These are phyloP conservation scores for Dromaius novaehollandiae DNA, from an alignment of 2,113 vertebrate species.

Conservation along the genomic window DNA sequence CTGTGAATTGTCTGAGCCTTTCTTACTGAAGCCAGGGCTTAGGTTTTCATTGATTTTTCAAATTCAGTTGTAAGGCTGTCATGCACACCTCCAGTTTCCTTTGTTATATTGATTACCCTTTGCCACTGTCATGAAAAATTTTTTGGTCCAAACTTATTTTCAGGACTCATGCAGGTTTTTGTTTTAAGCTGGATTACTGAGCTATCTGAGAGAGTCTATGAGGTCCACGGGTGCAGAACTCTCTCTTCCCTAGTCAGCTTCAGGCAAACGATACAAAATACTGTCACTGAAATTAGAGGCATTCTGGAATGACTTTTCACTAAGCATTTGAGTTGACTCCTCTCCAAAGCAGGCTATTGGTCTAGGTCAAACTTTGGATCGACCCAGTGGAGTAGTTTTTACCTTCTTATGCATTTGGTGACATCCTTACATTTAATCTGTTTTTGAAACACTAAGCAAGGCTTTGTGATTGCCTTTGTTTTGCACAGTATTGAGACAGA, in stretches of 20 bases:
- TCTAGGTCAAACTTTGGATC: not conserved
- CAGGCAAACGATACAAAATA: not conserved
- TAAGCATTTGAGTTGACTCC: not conserved
- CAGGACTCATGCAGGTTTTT: not conserved
- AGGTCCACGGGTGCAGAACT: not conserved
- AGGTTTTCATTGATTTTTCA: not conserved
- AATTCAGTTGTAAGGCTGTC: not conserved
- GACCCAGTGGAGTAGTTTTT: not conserved
- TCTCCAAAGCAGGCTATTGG: not conserved
- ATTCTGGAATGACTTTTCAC: not conserved
- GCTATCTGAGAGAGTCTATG: not conserved
- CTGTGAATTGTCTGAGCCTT: not conserved
- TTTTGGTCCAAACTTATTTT: not conserved
- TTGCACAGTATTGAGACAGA: slow-evolving; percentile 46
- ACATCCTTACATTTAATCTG: not conserved
- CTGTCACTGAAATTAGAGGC: not conserved
- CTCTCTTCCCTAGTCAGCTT: not conserved
- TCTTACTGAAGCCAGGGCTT: not conserved
- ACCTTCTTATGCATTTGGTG: not conserved
- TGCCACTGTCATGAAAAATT: not conserved
- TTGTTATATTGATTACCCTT: not conserved
- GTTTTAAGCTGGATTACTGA: not conserved
- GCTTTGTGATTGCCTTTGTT: not conserved
- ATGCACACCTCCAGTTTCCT: fast-evolving
- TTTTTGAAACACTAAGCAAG: not conserved